Evolutionary conservation across 2,888 invertebrate species (phyloP), one percentile per base, ranked within the genome.

Genomic region (Anorthoa munda): DNA sequence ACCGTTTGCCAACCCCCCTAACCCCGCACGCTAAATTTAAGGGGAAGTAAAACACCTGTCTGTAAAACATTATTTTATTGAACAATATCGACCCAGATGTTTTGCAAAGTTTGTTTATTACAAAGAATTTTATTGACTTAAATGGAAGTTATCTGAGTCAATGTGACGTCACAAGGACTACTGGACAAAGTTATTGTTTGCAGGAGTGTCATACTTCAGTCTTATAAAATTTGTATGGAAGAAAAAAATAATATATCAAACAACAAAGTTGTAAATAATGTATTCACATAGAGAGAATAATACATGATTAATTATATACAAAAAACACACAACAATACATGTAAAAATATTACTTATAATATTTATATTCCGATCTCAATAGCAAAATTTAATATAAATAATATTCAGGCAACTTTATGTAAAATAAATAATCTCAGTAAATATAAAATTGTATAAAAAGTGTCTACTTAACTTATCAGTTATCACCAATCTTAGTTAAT

Each of bases 11-110:
- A 88, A 81, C 86, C 88, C 90, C 90, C 90, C 86, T 77, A 86
- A 71, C 85, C 85, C 90, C 91, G 86, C 90, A 83, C 89, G 89
- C 88, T 83, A 90, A 92, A 89, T 89, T 91, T 91, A 90, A 88
- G 88, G 92, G 92, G 91, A 92, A 92, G 87, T 90, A 75, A 86
- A 82, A 91, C 92, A 92, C 92, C 93, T 93, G 93, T 90, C 63
- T 90, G 51, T 85, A 82, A 80, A 87, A 85, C 83, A 82, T 71
- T 84, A 84, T 87, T 87, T 90, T 88, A 85, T 84, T 88, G 66
- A 77, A 85, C 78, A 76, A 71, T 69, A 81, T 79, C 73, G 73
- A 84, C 79, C 72, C 74, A 77, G 80, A 73, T 87, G 71, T 80
- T 75, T 77, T 65, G 70, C 75, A 72, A 64, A 73, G 73, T 82